Percentiles rank a stretch among this genome's conserved stretches.
phyloP scores from a whole-genome alignment of 2,113 vertebrate species.

The Thalassoma bifasciatum region DNA sequence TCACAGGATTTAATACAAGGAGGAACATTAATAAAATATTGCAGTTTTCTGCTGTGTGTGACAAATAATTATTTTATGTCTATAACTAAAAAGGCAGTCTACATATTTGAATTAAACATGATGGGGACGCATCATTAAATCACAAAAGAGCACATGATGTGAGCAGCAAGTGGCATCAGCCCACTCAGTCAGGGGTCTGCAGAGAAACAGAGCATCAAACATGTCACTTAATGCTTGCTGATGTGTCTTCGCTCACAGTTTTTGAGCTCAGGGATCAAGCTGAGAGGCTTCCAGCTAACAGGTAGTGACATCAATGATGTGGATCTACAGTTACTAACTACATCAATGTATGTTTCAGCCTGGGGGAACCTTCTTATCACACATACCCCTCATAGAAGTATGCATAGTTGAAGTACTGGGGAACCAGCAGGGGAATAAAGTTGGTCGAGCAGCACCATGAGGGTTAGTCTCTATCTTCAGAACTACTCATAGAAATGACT shows the following conservation, averaged over 20 bases:
- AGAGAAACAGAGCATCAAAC: conserved; percentile 52
- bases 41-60: background rate
- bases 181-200: conserved; percentile 35
- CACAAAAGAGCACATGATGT: conserved; percentile 14
- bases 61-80: background rate
- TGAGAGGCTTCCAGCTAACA: conserved; percentile 34
- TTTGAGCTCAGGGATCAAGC: conserved; percentile 19
- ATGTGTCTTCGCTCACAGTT: conserved; percentile 59
- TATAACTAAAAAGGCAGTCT: background rate
- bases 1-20: background rate
- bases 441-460: too few relatives aligned
- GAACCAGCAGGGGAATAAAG: background rate
- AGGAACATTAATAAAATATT: background rate
- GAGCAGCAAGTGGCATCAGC: conserved; percentile 18
- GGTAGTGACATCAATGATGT: conserved; percentile 41
- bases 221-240: conserved; percentile 40
- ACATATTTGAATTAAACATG: conserved; percentile 21
- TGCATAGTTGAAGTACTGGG: conserved; percentile 6
- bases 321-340: conserved; percentile 25
- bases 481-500: conserved; percentile 10
- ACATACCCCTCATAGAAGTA: conserved; percentile 1
- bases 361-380: conserved; percentile 14
- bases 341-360: conserved; percentile 9
- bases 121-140: conserved; percentile 14
- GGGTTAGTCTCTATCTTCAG: background rate